phyloP scores from a whole-genome alignment of 2,113 vertebrate genomes.

The Notarius quadriscutis region DNA sequence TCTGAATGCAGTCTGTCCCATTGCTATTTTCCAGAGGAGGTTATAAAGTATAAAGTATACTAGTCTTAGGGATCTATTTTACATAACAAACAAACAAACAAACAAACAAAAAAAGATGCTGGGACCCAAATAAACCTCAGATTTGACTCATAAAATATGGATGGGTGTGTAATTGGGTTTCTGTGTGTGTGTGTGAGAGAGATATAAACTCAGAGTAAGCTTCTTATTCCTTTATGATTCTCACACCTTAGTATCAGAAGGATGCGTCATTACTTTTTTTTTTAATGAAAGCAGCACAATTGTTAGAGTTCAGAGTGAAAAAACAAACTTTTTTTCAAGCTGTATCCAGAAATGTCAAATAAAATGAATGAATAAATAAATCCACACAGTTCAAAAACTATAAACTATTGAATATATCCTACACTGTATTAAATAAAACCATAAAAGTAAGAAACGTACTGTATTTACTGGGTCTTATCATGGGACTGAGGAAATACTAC shows the following conservation, averaged over 20 bases:
- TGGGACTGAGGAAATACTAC: neutral
- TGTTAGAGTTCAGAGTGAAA: neutral
- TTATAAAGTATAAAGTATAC: neutral
- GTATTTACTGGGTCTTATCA: neutral
- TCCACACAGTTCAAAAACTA: neutral
- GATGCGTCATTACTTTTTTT: neutral
- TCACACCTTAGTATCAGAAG: neutral
- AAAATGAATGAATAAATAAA: neutral
- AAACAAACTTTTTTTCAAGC: neutral
- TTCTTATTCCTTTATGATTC: neutral
- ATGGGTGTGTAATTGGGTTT: neutral
- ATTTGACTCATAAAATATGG: neutral
- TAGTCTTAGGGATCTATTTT: neutral
- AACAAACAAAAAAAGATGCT: neutral
- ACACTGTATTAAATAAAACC: neutral
- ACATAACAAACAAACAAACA: neutral
- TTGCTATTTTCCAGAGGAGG: neutral
- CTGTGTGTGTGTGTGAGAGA: neutral
- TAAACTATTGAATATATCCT: neutral
- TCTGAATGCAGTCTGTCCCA: slow-evolving; percentile 2
- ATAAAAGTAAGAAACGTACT: neutral
- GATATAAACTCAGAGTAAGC: neutral
- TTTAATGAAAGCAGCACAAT: neutral
- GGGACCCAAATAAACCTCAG: neutral
- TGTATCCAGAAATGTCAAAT: neutral